Base-by-base conservation (phyloP, 2,113 vertebrate species). In the Illadopsis cleaveri region DNA sequence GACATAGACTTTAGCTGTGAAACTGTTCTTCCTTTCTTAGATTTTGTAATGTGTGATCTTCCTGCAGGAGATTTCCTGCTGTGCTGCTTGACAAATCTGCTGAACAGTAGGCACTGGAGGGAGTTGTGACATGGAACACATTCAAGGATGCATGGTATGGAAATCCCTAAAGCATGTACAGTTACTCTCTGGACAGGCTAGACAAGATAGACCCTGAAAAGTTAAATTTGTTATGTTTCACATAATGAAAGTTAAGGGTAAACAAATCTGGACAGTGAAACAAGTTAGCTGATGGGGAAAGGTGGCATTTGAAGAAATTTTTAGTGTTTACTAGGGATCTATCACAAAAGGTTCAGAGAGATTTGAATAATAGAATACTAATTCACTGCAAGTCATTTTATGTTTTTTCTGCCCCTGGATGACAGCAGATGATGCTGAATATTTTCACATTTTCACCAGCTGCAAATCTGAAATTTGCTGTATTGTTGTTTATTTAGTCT, bases 401-500 rank as follows among this genome's bases (percentile, higher is more conserved):
- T 65, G 33, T 64, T 93, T 95, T 57, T 35, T 45, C 27, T 82
- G 82, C 21, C 38, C 13, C 28, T 83, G n/a, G 61, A 56, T 47
- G 48, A 58, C 25, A 48, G 51, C 16, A 85, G 20, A 38, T 48
- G 42, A 40, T 62, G 17, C n/a, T 78, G 47, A 81, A 82, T 61
- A 51, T 68, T 78, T 90, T 37, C 20, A 25, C 16, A 6, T 85
- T 78, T 77, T 93, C 71, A 58, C 19, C 21, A 86, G 10, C 31
- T 38, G 31, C 45, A 54, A 82, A 94, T 57, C 66, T 85, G 87
- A 93, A 72, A 77, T 82, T 82, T 48, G 9, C 47, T 33, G 7
- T 69, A 7, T 5, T 89, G 21, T 23, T 93, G n/a, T 86, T 94
- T 94, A 48, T 87, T 87, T 89, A 95, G 80, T 80, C 60, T 93